Base-by-base conservation (phyloP, 2,113 vertebrate genomes). In the Campylorhamphus procurvoides region DNA sequence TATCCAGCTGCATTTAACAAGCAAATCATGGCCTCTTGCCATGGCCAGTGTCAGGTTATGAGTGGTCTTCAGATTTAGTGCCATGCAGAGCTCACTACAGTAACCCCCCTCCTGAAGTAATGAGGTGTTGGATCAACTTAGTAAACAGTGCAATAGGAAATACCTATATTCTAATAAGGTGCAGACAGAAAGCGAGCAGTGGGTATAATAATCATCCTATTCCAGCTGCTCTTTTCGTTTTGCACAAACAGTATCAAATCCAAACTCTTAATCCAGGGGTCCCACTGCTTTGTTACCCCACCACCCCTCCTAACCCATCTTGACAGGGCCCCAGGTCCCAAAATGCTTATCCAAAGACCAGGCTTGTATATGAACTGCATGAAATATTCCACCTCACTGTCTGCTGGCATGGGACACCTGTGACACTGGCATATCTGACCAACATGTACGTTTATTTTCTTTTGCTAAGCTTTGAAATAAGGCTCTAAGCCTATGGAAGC, bases 391-490 rank as follows among this genome's bases (percentile, higher is more conserved):
- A 53, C 46, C 40, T 84, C 19, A 4, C 25, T 23, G 29, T 25
- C 72, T 80, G 80, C 49, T 74, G 19, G 7, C 25, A 22, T 12
- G 20, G 60, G 40, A 52, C 64, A 89, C 42, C 77, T 63, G 35
- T 2, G 4, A 71, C 28, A 74, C 19, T 42, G 66, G 24, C 53
- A 37, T 3, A 4, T 59, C 33, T 46, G 52, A 87, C 25, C 59
- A 77, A 87, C 2, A 1, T 0, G 0, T 31, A 42, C 4, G 0
- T 47, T 69, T 85, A 37, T 83, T 79, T 72, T 47, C 62, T 72
- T 91, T 68, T 78, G 37, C n/a, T 83, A n/a, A 87, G 19, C 56
- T 87, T 69, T 69, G 47, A 69, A 67, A 62, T 29, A 59, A 67
- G 12, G 39, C 39, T 58, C n/a, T 29, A 55, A 64, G 14, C 28